These are phyloP conservation scores for Serranus cabrilla DNA, from an alignment of 2,797 vertebrate genomes.

Conservation along the genomic window DNA sequence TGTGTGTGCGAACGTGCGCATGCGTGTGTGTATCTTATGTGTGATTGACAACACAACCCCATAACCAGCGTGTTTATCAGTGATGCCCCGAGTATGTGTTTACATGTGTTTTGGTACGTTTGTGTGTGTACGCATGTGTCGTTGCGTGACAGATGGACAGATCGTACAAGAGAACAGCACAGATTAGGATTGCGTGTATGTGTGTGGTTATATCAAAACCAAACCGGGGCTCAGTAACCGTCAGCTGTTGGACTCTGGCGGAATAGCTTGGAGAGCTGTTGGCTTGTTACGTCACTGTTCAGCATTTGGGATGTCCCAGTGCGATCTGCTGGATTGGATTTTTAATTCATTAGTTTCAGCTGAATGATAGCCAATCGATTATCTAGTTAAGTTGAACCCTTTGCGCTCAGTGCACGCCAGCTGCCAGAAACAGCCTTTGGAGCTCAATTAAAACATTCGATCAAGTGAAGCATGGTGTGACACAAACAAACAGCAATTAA, in stretches of 20 bases:
- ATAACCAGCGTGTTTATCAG: neutral
- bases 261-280: conserved; percentile 34
- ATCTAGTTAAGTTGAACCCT: conserved; percentile 3
- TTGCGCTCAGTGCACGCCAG: neutral
- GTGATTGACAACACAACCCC: neutral
- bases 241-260: conserved; percentile 26
- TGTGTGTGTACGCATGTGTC: conserved; percentile 30
- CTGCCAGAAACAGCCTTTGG: conserved; percentile 7
- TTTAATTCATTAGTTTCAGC: conserved; percentile 35
- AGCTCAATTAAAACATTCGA: neutral
- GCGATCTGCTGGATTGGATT: conserved; percentile 33
- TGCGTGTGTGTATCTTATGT: neutral
- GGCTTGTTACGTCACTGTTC: conserved; percentile 32
- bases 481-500: neutral
- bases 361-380: neutral
- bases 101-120: neutral
- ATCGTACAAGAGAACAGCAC: conserved; percentile 62
- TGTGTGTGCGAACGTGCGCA: neutral
- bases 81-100: neutral
- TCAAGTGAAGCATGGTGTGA: neutral
- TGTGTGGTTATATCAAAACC: conserved; percentile 52
- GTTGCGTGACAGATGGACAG: conserved; percentile 69
- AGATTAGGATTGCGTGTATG: conserved; percentile 65
- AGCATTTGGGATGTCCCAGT: conserved; percentile 27
- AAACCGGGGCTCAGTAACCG: conserved; percentile 37